Evolutionary conservation across 2,888 invertebrate species (phyloP).

Genomic region (Drosophila niveifrons): DNA sequence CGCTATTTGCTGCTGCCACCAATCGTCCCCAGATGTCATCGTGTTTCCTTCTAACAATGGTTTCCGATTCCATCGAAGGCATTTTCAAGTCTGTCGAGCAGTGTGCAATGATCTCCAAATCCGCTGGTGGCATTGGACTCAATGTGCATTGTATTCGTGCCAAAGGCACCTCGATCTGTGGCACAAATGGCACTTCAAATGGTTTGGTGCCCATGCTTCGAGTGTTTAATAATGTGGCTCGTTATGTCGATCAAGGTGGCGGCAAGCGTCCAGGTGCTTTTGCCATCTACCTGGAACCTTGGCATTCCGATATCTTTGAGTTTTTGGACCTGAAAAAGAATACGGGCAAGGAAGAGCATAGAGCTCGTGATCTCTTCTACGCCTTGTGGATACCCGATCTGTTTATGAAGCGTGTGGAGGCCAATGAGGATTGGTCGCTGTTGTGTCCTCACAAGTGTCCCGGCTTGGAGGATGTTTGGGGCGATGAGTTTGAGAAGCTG

Average conservation of each 20-base stretch:
- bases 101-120: conserved; percentile 98
- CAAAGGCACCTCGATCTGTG: conserved; percentile 95
- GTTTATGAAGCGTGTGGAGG: conserved; percentile 97
- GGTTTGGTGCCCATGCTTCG: conserved; percentile 98
- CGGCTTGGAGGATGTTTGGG: conserved; percentile 96
- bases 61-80: conserved; percentile 97
- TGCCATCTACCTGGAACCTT: conserved; percentile 98
- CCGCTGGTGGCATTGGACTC: conserved; percentile 98
- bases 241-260: conserved; percentile 99
- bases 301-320: conserved; percentile 99
- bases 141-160: conserved; percentile 98
- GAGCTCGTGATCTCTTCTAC: conserved; percentile 98
- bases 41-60: conserved; percentile 97
- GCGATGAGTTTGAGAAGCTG: conserved; percentile 95
- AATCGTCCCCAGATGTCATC: conserved; percentile 96
- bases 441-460: conserved; percentile 99
- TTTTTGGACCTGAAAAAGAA: conserved; percentile 98
- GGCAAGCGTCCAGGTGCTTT: conserved; percentile 99
- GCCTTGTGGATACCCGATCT: conserved; percentile 99
- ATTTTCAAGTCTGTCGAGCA: conserved; percentile 96
- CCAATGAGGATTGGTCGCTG: conserved; percentile 94
- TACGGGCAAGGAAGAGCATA: conserved; percentile 96
- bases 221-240: conserved; percentile 97
- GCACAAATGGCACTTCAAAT: conserved; percentile 97
- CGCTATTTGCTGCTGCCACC: conserved; percentile 98